A percentile compares a stretch with the other conserved stretches of the same genome.
phyloP scores from a whole-genome alignment of 2,113 vertebrate species.

The Hemichromis elongatus region DNA sequence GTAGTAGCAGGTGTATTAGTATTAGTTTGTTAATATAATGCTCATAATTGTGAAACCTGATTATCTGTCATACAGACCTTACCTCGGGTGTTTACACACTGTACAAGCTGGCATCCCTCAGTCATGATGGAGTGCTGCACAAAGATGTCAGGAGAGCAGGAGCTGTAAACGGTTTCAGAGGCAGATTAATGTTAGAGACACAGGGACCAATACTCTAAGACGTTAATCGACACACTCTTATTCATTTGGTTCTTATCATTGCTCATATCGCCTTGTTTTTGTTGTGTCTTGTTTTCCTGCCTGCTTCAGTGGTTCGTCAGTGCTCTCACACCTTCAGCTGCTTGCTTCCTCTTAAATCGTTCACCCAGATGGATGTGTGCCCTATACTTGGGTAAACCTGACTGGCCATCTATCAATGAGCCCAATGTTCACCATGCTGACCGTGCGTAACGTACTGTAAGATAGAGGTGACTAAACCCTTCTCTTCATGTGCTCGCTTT shows the following conservation, averaged over 20 bases:
- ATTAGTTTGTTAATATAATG: not conserved
- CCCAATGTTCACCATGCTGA: not conserved
- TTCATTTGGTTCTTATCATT: not conserved
- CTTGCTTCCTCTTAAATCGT: not conserved
- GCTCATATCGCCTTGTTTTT: not conserved
- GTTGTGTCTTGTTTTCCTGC: not conserved
- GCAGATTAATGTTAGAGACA: not conserved
- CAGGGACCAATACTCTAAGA: not conserved
- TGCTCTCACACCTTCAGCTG: not conserved
- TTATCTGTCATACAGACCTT: not conserved
- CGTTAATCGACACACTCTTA: not conserved
- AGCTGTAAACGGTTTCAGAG: not conserved
- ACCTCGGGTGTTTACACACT: not conserved
- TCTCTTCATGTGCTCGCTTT: not conserved
- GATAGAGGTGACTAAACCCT: not conserved
- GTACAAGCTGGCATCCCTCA: not conserved
- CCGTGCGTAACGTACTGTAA: not conserved
- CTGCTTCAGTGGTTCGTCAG: not conserved
- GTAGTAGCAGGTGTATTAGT: not conserved
- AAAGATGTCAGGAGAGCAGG: not conserved
- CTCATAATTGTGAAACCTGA: not conserved
- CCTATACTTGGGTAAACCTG: not conserved
- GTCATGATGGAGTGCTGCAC: not conserved
- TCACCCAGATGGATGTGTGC: slow-evolving; percentile 1
- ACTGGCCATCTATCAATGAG: not conserved